Percentiles rank a stretch among this genome's conserved stretches.
Conservation (phyloP, 2,113 vertebrate species). For the Plectropomus leopardus region DNA sequence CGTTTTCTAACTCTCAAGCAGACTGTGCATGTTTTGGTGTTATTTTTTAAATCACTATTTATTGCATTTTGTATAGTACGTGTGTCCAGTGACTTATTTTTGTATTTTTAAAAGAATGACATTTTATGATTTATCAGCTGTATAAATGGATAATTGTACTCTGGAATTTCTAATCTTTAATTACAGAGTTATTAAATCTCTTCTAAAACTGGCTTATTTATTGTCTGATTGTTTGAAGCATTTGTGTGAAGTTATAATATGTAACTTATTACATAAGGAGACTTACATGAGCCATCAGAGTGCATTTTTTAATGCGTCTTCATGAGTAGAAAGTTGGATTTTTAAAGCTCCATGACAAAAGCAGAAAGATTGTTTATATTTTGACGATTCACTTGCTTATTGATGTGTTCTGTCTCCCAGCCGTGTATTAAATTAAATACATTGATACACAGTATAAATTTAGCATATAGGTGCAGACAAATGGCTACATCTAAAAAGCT, state of each 20-base stretch:
- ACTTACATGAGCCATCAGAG: neutral
- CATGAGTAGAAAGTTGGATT: neutral
- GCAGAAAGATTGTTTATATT: neutral
- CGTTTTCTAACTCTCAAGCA: constrained; percentile 46
- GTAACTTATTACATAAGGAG: neutral
- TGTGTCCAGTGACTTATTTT: constrained; percentile 75
- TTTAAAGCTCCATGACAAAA: neutral
- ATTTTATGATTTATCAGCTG: constrained; percentile 68
- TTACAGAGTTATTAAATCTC: constrained; percentile 74
- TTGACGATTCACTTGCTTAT: neutral
- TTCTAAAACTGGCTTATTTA: constrained; percentile 36
- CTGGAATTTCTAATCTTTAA: constrained; percentile 71
- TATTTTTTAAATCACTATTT: constrained; percentile 73
- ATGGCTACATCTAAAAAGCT: neutral
- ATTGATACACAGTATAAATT: neutral
- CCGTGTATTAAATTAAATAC: neutral
- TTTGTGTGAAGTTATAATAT: neutral
- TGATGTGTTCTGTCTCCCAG: neutral
- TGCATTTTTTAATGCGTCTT: neutral
- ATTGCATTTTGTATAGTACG: constrained; percentile 74
- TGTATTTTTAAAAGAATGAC: constrained; percentile 75
- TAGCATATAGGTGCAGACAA: neutral
- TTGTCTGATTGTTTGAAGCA: constrained; percentile 11
- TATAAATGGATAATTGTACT: constrained; percentile 62
- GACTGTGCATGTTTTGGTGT: constrained; percentile 68